These are phyloP conservation scores for Zaprionus kolodkinae DNA, from an alignment of 1,140 invertebrate genomes.

Conservation along the genomic window DNA sequence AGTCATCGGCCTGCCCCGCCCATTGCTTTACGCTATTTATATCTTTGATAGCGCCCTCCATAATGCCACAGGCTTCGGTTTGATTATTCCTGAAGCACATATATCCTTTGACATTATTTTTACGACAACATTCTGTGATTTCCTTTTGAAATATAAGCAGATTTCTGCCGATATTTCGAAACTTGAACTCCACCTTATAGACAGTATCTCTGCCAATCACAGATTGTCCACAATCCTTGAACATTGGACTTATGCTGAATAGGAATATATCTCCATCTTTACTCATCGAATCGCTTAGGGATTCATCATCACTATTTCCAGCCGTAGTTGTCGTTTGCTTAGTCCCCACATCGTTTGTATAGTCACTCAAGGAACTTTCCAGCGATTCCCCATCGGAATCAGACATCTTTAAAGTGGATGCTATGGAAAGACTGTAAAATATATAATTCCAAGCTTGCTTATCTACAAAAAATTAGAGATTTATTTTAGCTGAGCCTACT, in stretches of 20 bases:
- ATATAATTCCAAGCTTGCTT: no score
- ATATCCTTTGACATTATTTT: background rate
- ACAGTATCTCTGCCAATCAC: background rate
- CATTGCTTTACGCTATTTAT: constrained; percentile 18
- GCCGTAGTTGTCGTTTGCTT: background rate
- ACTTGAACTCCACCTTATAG: constrained; percentile 2
- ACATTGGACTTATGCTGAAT: background rate
- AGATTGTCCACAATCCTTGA: no score
- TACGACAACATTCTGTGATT: background rate
- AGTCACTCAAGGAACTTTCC: background rate
- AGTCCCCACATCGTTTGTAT: background rate
- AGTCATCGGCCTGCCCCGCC: background rate
- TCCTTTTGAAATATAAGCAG: background rate
- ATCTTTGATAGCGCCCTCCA: constrained; percentile 10
- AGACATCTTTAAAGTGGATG: background rate
- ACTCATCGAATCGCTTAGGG: no score
- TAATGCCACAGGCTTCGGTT: background rate
- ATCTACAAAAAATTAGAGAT: no score
- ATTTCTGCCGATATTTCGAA: background rate
- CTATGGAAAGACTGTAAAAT: no score
- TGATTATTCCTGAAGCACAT: background rate
- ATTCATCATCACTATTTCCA: no score
- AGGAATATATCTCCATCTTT: background rate
- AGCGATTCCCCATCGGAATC: background rate
- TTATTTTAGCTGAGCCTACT: background rate